These are phyloP conservation scores for Papilio helenus DNA, from an alignment of 1,140 invertebrate genomes.

Conservation along the genomic window DNA sequence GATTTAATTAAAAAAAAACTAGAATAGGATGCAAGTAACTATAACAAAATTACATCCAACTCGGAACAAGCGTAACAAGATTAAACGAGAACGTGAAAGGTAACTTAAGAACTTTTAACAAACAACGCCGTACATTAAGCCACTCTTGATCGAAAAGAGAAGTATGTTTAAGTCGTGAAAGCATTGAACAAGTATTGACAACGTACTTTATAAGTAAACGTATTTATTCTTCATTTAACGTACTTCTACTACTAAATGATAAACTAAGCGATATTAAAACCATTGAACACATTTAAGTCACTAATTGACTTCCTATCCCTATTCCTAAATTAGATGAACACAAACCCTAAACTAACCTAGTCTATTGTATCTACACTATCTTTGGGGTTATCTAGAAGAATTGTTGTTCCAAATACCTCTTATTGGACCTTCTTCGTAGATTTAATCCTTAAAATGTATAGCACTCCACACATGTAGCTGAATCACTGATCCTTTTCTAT, in stretches of 20 bases:
- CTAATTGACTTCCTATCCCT: conserved; percentile 34
- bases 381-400: conserved; percentile 59
- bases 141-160: conserved; percentile 47
- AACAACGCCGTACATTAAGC: conserved; percentile 80
- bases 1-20: conserved; percentile 31
- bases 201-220: not conserved
- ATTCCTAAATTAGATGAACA: conserved; percentile 35
- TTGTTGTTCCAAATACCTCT: conserved; percentile 37
- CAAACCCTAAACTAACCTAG: conserved; percentile 47
- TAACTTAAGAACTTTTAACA: conserved; percentile 55
- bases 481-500: not conserved
- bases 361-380: conserved; percentile 60
- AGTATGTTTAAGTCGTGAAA: conserved; percentile 26
- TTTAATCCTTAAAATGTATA: conserved; percentile 8
- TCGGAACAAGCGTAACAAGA: conserved; percentile 50
- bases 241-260: not conserved
- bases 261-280: conserved; percentile 7
- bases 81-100: conserved; percentile 57
- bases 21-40: conserved; percentile 42
- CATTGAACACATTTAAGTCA: conserved; percentile 32
- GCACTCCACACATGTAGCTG: conserved; percentile 18
- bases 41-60: conserved; percentile 49
- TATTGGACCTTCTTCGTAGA: conserved; percentile 2
- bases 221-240: not conserved
- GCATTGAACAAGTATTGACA: conserved; percentile 29